phyloP scores from a whole-genome alignment of 2,113 vertebrate genomes.

The Pica pica region DNA sequence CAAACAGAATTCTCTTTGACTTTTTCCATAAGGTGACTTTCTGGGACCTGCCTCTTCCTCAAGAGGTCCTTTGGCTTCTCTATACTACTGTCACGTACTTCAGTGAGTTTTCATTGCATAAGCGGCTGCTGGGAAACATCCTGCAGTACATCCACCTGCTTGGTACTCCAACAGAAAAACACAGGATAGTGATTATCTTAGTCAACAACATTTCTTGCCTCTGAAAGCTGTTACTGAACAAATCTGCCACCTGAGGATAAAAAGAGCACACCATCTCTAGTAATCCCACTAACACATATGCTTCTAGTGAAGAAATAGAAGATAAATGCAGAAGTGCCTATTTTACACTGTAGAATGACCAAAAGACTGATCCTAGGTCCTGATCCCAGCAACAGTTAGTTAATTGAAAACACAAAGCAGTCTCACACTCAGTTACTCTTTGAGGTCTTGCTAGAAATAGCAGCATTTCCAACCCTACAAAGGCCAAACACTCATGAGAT shows the following conservation, averaged over 20 bases:
- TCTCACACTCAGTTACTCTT: neutral
- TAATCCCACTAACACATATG: neutral
- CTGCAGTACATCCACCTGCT: neutral
- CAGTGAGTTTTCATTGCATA: neutral
- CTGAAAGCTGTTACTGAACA: neutral
- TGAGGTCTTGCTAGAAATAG: neutral
- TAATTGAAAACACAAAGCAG: neutral
- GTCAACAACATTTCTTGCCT: neutral
- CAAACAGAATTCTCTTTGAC: neutral
- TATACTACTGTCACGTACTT: neutral
- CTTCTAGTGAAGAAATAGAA: neutral
- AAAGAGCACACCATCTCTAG: neutral
- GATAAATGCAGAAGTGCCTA: neutral
- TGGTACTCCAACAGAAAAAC: neutral
- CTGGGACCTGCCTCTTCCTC: neutral
- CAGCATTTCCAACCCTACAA: neutral
- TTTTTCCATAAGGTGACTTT: neutral
- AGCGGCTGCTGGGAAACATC: neutral
- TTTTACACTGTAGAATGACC: neutral
- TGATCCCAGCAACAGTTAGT: neutral
- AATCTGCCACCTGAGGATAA: neutral
- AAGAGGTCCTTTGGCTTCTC: neutral
- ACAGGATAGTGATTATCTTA: neutral
- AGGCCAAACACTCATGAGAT: neutral
- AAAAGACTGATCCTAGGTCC: neutral